Percentiles rank a stretch among this genome's conserved stretches.
Evolutionary conservation across 2,888 invertebrate species (phyloP).

Genomic region (Brachyptera risi): DNA sequence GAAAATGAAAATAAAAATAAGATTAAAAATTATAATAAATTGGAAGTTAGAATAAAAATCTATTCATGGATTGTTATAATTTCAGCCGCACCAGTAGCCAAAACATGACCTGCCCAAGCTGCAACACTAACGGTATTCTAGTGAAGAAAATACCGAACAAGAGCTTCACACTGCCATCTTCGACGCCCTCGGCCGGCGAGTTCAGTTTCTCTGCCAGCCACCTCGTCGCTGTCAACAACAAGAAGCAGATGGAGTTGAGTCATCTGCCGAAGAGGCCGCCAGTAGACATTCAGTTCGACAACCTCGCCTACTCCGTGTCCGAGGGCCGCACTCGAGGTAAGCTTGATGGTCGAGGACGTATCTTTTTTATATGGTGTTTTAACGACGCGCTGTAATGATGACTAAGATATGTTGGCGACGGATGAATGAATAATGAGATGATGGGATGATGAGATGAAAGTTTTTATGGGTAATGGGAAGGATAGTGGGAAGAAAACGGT

Average conservation of each 20-base stretch:
- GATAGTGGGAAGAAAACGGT: too few species aligned
- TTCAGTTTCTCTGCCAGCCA: conserved; percentile 45
- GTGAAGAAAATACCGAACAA: conserved; percentile 68
- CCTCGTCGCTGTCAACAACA: conserved; percentile 48
- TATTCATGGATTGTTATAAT: too few species aligned
- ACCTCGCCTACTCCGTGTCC: conserved; percentile 84
- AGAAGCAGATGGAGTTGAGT: conserved; percentile 70
- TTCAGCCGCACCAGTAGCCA: conserved; percentile 27
- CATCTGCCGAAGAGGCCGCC: conserved; percentile 82
- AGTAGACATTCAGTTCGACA: conserved; percentile 84
- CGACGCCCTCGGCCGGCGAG: neutral
- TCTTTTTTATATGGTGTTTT: too few species aligned
- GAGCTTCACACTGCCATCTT: conserved; percentile 44
- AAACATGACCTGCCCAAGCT: conserved; percentile 28
- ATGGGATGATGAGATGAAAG: too few species aligned
- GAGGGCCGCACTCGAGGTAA: conserved; percentile 69
- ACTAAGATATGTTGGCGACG: too few species aligned
- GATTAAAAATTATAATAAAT: too few species aligned
- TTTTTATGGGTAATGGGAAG: too few species aligned
- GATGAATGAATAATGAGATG: too few species aligned
- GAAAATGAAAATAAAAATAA: too few species aligned
- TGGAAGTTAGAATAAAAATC: too few species aligned
- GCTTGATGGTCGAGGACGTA: too few species aligned
- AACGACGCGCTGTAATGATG: too few species aligned
- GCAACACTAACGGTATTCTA: conserved; percentile 49